phyloP scores from a whole-genome alignment of 2,797 vertebrate species.

The Tamandua tetradactyla region DNA sequence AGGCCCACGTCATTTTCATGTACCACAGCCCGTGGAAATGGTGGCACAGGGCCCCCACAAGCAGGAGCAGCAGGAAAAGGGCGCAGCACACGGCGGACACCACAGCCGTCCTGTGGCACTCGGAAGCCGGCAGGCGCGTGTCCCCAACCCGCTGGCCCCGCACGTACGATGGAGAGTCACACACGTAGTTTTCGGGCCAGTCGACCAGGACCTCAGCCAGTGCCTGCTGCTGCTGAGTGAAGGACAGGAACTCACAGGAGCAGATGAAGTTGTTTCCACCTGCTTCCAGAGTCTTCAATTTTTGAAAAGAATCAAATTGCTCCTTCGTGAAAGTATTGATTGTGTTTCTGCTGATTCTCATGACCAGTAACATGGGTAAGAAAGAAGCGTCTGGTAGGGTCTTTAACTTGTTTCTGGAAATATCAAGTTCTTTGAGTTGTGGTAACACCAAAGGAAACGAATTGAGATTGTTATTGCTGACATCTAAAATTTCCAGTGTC shows the following conservation, averaged over 20 bases:
- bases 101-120: constrained; percentile 83
- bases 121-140: constrained; percentile 74
- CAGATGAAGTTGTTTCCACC: constrained; percentile 87
- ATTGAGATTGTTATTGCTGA: constrained; percentile 86
- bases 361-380: constrained; percentile 71
- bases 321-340: constrained; percentile 83
- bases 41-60: constrained; percentile 72
- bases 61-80: constrained; percentile 73
- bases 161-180: constrained; percentile 85
- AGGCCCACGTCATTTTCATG: constrained; percentile 88
- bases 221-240: constrained; percentile 59
- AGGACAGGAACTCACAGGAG: constrained; percentile 88
- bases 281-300: constrained; percentile 83
- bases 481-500: constrained; percentile 85
- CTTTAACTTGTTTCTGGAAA: constrained; percentile 87
- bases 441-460: constrained; percentile 82
- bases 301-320: constrained; percentile 81
- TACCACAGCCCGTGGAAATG: constrained; percentile 88
- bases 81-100: constrained; percentile 78
- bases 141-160: constrained; percentile 76
- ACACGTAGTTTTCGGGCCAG: constrained; percentile 84
- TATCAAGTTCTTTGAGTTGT: constrained; percentile 84
- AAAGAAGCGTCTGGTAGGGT: constrained; percentile 80
- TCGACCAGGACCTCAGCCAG: constrained; percentile 74
- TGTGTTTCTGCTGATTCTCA: constrained; percentile 84